phyloP scores from a whole-genome alignment of 2,888 invertebrate species.

The Monopis laevigella region DNA sequence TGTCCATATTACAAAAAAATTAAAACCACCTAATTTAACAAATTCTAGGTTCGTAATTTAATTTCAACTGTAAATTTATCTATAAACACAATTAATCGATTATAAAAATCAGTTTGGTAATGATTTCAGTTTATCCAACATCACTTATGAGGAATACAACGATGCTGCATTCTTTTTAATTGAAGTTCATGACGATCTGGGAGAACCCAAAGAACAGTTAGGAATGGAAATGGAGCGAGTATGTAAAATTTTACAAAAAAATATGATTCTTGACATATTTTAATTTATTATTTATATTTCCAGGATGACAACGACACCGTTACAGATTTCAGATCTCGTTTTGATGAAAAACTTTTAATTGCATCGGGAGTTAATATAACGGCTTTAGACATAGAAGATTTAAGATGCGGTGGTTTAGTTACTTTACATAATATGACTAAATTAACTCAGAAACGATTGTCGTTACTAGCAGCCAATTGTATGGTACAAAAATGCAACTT shows the following conservation, averaged over 20 bases:
- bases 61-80: neutral
- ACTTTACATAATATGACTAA: conserved; percentile 72
- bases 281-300: conserved; percentile 18
- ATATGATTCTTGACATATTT: neutral
- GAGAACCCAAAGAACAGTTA: conserved; percentile 78
- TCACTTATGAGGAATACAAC: conserved; percentile 50
- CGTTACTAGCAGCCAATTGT: conserved; percentile 72
- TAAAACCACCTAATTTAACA: conserved; percentile 46
- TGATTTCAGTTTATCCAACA: conserved; percentile 37
- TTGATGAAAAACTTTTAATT: conserved; percentile 71
- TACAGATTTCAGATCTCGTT: conserved; percentile 78
- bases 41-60: conserved; percentile 36
- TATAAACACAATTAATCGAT: neutral
- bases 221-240: conserved; percentile 79
- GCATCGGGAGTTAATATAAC: conserved; percentile 77
- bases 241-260: conserved; percentile 19
- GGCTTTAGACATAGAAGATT: conserved; percentile 76
- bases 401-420: conserved; percentile 79
- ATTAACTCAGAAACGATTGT: conserved; percentile 62
- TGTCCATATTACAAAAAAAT: conserved; percentile 63
- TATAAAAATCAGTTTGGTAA: neutral
- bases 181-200: conserved; percentile 79
- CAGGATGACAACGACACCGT: conserved; percentile 76
- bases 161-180: conserved; percentile 69
- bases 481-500: conserved; percentile 83